A percentile compares a stretch with the other conserved stretches of the same genome.
These are phyloP conservation scores for Troides helena DNA, from an alignment of 2,888 invertebrate species.

Conservation along the genomic window DNA sequence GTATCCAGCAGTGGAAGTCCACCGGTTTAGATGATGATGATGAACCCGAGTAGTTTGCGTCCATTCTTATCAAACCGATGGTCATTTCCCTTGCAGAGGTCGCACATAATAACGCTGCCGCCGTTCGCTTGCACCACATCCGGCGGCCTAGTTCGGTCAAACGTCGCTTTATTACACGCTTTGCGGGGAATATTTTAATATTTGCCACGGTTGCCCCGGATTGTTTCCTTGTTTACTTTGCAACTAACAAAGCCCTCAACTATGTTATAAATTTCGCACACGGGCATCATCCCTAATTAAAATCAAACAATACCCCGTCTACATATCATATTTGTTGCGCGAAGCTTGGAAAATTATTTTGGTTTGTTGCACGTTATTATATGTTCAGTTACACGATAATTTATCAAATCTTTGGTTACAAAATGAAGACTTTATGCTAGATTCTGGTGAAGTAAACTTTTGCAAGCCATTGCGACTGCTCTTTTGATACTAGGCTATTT, in stretches of 20 bases:
- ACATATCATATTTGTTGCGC: not conserved
- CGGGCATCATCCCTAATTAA: slow-evolving; percentile 24
- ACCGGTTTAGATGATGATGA: too few species aligned
- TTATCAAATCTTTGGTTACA: not conserved
- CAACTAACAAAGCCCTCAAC: slow-evolving; percentile 22
- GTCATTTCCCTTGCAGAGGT: too few species aligned
- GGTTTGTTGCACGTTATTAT: not conserved
- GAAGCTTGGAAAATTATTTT: slow-evolving; percentile 1
- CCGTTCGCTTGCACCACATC: not conserved
- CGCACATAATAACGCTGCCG: not conserved
- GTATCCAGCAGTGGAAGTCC: too few species aligned
- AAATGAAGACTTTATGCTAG: too few species aligned
- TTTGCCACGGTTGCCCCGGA: slow-evolving; percentile 34
- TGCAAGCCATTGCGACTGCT: too few species aligned
- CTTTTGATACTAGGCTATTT: too few species aligned
- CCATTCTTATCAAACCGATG: too few species aligned
- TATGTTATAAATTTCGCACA: slow-evolving; percentile 26
- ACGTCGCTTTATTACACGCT: slow-evolving; percentile 31
- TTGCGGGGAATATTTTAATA: slow-evolving; percentile 39
- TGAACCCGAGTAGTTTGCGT: too few species aligned
- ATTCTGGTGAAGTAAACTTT: too few species aligned
- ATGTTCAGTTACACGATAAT: not conserved
- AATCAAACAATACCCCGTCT: slow-evolving; percentile 15
- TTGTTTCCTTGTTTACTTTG: slow-evolving; percentile 26
- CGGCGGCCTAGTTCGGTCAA: slow-evolving; percentile 24